Base-by-base conservation (phyloP, 2,888 invertebrate species). In the Saturnia pavonia region DNA sequence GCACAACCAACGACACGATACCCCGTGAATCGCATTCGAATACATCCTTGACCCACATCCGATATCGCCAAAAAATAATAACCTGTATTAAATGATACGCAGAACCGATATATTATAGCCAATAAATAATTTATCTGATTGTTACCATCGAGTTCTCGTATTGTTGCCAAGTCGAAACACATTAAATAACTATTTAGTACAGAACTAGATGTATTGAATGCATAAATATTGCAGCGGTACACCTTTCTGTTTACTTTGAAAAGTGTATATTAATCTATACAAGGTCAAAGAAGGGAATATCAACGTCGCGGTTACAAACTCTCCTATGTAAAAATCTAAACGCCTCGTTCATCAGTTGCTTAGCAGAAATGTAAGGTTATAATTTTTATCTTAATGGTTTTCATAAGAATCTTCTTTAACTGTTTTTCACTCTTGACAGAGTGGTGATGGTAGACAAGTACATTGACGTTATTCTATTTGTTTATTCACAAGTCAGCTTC, bases 121-220 rank as follows among this genome's bases (percentile, higher is more conserved):
- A 65, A 65, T 65, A 65, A 65, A 65, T 65, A 65, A 65, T 40
- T 40, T 9, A n/a, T 65, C 69, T 73, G 40, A 65, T 42, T 43
- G 43, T 43, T 67, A 70, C 70, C 57, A 70, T 70, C 70, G 70
- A 67, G 22, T 67, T 67, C 67, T 65, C 40, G 65, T 40, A n/a
- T 40, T n/a, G 65, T 40, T 65, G 65, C 65, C 65, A 65, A 65
- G 65, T 65, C 11, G 77, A 75, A 72, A 73, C 72, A 75, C 72
- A 74, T 65, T 65, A 65, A 65, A 65, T 65, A 65, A 65, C 40
- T 65, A 40, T 65, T 65, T 65, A 65, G 65, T 40, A n/a, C 1
- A 45, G 12, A 45, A 67, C 48, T 42, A 66, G 11, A 42, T 66
- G 12, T 42, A 40, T 66, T 66, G 11, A n/a, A 65, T 12, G n/a